Evolutionary conservation across 2,797 vertebrate genomes (phyloP), one percentile per base, ranked within the genome.

Genomic region (Sebastes kiyomatsui): DNA sequence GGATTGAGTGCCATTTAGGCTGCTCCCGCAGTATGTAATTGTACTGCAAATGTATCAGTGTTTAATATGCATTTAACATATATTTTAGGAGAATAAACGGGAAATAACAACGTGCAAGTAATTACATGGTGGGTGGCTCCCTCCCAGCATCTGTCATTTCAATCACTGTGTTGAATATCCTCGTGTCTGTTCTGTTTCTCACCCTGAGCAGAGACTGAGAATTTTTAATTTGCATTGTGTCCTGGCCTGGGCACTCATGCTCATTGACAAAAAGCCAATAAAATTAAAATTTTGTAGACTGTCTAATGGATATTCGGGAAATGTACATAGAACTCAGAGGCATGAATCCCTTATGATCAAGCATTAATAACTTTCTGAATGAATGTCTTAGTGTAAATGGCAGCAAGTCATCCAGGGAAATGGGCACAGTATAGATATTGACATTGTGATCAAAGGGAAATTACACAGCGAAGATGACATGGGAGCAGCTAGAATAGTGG

Each of bases 51-150:
- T 77, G 75, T 90, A 90, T 85, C 85, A 58, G 83, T 88, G 87
- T 88, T 93, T 92, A 92, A 94, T 90, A 93, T 94, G 90, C 85
- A 86, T 93, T 92, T 88, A 93, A 93, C 88, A 90, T 87, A 93
- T 86, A 93, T 90, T 93, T 90, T 80, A 60, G 70, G 67, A 79
- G 86, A 90, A 90, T 88, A 90, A 90, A 90, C 72, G 64, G 77
- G 70, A 87, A 94, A 93, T 94, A 93, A 94, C 89, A 94, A 94
- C 91, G 87, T 82, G 83, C 75, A 81, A 78, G 91, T 93, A 94
- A 94, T 95, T 94, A 93, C 91, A 93, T 90, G 87, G 87, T 93
- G 80, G 92, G 89, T 94, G 90, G 87, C 74, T 89, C 83, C 82
- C 81, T 88, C 81, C 71, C 68, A 87, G 90, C 89, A 88, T 93